Evolutionary conservation across 2,888 invertebrate genomes (phyloP), one percentile per base, ranked within the genome.

Genomic region (Macrophya annulata): DNA sequence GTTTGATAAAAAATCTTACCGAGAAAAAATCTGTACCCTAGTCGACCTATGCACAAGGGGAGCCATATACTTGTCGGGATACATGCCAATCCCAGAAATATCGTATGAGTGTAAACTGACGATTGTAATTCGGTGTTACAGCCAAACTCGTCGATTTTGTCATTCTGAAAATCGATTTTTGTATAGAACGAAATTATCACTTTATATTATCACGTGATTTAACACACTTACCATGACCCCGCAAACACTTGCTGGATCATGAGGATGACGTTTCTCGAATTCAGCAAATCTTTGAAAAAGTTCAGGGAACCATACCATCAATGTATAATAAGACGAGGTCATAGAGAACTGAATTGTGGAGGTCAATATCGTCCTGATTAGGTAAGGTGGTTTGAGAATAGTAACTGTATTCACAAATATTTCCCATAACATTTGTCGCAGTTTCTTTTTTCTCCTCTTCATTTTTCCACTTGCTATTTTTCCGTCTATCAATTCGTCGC

Each of bases 261-360:
- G 95, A 1, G 97, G 96, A 94, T 96, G 95, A 5, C 94, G 92
- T 37, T 93, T 92, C 91, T 97, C 97, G 92, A 96, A 97, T 89
- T 96, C 96, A 89, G 97, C 96, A 93, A 97, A 97, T 84, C 98
- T 96, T 93, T 90, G 89, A 94, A 98, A 98, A 89, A 98, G 93
- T 93, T 98, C 98, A 12, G 98, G 98, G 94, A 98, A 97, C 98
- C 98, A 98, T 92, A 98, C 95, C 96, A 97, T 97, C 76, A 98
- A 94, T 10, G 98, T 98, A 93, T 98, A 98, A 94, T 98, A 98
- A 90, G 98, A 97, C 94, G 97, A 96, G 65, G 97, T 97, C 87
- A 97, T 94, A 91, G 97, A 97, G 93, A 97, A 97, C 91, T 97
- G 97, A 87, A 97, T 96, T 76, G 96, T 94, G 92, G 97, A 96